phyloP scores from a whole-genome alignment of 2,797 vertebrate species.

The Coregonus suidteri region DNA sequence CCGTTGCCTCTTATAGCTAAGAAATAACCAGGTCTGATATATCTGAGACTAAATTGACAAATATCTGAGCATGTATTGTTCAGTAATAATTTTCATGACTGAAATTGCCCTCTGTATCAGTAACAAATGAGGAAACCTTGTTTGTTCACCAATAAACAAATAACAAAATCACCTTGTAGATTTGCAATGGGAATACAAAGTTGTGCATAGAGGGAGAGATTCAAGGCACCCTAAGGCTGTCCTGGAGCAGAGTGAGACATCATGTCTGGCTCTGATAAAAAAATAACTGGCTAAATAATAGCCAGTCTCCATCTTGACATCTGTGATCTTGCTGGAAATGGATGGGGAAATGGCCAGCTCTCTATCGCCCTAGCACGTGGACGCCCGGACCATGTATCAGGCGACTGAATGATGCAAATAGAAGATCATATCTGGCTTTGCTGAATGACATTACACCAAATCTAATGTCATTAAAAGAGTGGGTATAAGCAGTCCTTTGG shows the following conservation, averaged over 20 bases:
- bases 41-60: not conserved
- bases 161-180: conserved; percentile 29
- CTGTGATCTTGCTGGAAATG: conserved; percentile 77
- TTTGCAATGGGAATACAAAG: conserved; percentile 33
- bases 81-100: not conserved
- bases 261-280: conserved; percentile 81
- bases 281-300: conserved; percentile 66
- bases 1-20: no score
- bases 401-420: conserved; percentile 84
- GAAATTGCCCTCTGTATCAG: not conserved
- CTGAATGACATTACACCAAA: conserved; percentile 85
- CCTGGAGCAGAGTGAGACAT: conserved; percentile 77
- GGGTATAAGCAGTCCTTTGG: conserved; percentile 79
- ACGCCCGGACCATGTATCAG: conserved; percentile 63
- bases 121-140: not conserved
- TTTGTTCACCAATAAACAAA: conserved; percentile 1
- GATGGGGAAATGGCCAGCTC: conserved; percentile 79
- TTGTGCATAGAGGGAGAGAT: conserved; percentile 42
- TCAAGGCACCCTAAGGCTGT: conserved; percentile 60
- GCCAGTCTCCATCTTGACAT: conserved; percentile 77
- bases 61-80: not conserved
- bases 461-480: conserved; percentile 86
- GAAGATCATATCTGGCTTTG: conserved; percentile 77
- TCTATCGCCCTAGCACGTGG: conserved; percentile 69
- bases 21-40: no score